Evolutionary conservation across 2,797 vertebrate species (phyloP).

Genomic region (Nannoperca obscura): DNA sequence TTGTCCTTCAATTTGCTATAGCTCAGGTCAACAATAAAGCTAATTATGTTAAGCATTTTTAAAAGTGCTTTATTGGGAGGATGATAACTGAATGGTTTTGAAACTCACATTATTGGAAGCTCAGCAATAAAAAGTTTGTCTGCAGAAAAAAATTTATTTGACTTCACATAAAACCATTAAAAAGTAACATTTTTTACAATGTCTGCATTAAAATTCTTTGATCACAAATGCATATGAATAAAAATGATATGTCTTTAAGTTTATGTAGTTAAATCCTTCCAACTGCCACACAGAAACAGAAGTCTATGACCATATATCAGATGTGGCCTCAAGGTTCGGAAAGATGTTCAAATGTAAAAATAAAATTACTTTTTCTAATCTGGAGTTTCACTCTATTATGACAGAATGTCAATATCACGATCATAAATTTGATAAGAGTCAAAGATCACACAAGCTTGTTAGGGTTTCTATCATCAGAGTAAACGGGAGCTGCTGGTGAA

Average conservation of each 20-base stretch:
- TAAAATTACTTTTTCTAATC: conserved; percentile 39
- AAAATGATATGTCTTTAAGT: neutral
- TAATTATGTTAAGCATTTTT: no score
- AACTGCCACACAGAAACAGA: neutral
- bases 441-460: conserved; percentile 31
- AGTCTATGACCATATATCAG: neutral
- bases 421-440: conserved; percentile 37
- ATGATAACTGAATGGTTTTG: neutral
- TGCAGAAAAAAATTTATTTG: neutral
- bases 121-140: neutral
- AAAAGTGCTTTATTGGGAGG: neutral
- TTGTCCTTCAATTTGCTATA: neutral
- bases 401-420: conserved; percentile 42
- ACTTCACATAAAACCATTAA: neutral
- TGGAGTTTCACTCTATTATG: conserved; percentile 24
- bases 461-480: neutral
- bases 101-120: neutral
- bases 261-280: neutral
- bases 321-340: conserved; percentile 32
- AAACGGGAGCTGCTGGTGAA: conserved; percentile 28
- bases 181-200: neutral
- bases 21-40: neutral
- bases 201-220: neutral
- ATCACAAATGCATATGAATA: neutral
- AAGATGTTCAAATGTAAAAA: conserved; percentile 31